Evolutionary conservation across 2,113 vertebrate species (phyloP).

Genomic region (Cinclus mexicanus): DNA sequence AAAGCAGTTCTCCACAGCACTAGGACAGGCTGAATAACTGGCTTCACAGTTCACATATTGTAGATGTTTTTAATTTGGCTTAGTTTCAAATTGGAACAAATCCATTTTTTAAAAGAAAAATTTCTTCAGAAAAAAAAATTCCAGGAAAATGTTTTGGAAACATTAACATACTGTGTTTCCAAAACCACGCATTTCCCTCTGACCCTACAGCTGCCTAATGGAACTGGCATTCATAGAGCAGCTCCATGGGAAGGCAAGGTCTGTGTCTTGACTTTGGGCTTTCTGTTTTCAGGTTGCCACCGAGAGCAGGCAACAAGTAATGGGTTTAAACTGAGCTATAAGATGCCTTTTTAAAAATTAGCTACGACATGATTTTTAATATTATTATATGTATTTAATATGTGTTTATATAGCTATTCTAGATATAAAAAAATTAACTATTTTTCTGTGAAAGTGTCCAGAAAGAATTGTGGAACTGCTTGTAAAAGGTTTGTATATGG

Average conservation of each 20-base stretch:
- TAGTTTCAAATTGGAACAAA: constrained; percentile 50
- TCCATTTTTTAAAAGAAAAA: constrained; percentile 51
- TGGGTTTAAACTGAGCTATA: background rate
- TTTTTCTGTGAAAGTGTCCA: background rate
- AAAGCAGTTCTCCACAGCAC: background rate
- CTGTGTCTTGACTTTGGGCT: background rate
- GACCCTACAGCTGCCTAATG: constrained; percentile 59
- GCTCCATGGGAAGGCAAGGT: background rate
- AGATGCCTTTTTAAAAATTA: background rate
- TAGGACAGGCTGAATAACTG: background rate
- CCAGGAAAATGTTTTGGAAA: constrained; percentile 67
- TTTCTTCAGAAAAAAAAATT: constrained; percentile 27
- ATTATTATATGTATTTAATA: background rate
- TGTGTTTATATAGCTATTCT: background rate
- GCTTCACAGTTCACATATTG: constrained; percentile 31
- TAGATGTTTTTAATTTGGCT: constrained; percentile 33
- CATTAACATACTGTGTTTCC: constrained; percentile 67
- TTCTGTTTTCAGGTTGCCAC: background rate
- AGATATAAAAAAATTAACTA: background rate
- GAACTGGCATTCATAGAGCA: background rate
- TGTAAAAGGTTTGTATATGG: background rate
- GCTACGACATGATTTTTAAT: background rate
- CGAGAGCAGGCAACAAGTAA: background rate
- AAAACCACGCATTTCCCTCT: constrained; percentile 53
- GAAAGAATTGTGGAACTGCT: background rate